Conservation (phyloP, 2,888 invertebrate genomes). For the Meloe dianella region DNA sequence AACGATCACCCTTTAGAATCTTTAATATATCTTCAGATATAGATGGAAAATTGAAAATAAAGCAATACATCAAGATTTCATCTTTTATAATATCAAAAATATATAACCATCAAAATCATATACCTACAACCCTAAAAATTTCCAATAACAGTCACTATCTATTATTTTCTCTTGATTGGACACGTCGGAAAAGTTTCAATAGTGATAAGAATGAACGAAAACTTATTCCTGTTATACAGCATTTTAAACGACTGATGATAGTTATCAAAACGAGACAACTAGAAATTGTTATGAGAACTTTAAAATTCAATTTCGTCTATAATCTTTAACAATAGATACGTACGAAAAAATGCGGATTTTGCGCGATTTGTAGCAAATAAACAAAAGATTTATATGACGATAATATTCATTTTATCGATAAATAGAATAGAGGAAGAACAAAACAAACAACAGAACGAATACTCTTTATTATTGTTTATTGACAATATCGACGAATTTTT, state of each 20-base stretch:
- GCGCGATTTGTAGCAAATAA: background rate
- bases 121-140: background rate
- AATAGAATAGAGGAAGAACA: background rate
- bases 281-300: background rate
- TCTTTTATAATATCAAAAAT: background rate
- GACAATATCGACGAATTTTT: no score
- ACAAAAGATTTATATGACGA: background rate
- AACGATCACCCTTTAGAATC: background rate
- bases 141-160: slow-evolving; percentile 1
- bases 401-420: background rate
- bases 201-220: slow-evolving; percentile 6
- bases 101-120: background rate
- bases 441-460: no score
- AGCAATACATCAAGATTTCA: slow-evolving; percentile 1
- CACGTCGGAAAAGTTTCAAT: background rate
- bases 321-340: no score
- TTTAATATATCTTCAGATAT: background rate
- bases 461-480: no score
- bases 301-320: background rate
- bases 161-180: slow-evolving; percentile 8
- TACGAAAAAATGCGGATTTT: no score
- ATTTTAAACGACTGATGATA: background rate
- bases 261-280: background rate
- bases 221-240: background rate
- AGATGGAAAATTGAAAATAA: background rate